These are phyloP conservation scores for Drosophila pachea DNA, from an alignment of 1,140 invertebrate genomes.

Conservation along the genomic window DNA sequence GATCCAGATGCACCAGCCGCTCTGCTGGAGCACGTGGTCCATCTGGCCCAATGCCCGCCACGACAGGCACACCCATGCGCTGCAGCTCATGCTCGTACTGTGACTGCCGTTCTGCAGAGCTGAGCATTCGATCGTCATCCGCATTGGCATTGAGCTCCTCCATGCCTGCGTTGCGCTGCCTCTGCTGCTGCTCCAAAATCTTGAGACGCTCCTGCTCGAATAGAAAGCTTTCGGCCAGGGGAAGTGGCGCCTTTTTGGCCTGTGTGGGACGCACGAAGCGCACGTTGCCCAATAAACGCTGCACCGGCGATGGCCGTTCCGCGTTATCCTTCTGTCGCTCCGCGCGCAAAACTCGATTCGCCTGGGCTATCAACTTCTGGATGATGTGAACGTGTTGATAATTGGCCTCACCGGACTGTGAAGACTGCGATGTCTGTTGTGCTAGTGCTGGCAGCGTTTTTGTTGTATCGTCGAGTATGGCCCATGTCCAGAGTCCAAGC, in stretches of 20 bases:
- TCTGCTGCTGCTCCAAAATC: conserved; percentile 74
- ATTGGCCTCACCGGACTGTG: conserved; percentile 17
- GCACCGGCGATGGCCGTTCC: conserved; percentile 20
- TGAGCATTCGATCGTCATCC: conserved; percentile 71
- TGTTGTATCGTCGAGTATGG: conserved; percentile 66
- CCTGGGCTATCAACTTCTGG: conserved; percentile 75
- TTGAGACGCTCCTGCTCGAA: conserved; percentile 75
- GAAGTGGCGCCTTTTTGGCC: conserved; percentile 60
- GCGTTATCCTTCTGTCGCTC: conserved; percentile 62
- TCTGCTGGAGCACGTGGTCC: conserved; percentile 76
- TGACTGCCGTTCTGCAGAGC: conserved; percentile 68
- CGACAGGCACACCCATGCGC: conserved; percentile 72
- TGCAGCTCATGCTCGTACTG: conserved; percentile 77
- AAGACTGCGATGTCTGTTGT: conserved; percentile 10
- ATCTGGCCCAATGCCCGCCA: conserved; percentile 72
- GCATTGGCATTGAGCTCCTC: conserved; percentile 65
- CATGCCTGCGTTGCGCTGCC: conserved; percentile 62
- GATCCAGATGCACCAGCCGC: conserved; percentile 89
- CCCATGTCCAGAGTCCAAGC: conserved; percentile 75
- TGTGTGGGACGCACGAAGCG: conserved; percentile 70
- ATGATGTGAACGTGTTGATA: conserved; percentile 70
- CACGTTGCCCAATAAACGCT: conserved; percentile 54
- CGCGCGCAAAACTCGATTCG: conserved; percentile 68
- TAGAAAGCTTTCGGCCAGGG: conserved; percentile 61
- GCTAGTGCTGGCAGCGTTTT: conserved; percentile 23